Percentiles rank a stretch among this genome's conserved stretches.
Evolutionary conservation across 2,888 invertebrate species (phyloP).

Genomic region (Antheraea assamensis): DNA sequence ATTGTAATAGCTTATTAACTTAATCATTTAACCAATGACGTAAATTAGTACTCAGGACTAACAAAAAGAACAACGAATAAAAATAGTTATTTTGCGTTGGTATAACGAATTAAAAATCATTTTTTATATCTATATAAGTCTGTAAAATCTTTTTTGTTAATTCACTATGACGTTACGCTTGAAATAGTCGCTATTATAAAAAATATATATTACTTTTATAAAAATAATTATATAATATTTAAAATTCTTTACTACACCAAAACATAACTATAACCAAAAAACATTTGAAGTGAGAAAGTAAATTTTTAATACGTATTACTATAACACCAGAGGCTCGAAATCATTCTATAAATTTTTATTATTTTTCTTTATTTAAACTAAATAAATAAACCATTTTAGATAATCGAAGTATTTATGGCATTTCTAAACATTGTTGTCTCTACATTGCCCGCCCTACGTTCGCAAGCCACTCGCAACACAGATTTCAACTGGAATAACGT

Average conservation of each 20-base stretch:
- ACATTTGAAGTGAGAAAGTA: background rate
- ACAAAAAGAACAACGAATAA: background rate
- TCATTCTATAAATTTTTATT: background rate
- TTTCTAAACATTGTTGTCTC: constrained; percentile 43
- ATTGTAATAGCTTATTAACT: background rate
- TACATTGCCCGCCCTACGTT: constrained; percentile 63
- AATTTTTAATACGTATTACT: background rate
- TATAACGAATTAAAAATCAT: background rate
- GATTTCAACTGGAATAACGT: constrained; percentile 59
- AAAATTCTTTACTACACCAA: background rate
- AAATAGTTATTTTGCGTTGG: background rate
- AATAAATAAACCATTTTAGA: background rate
- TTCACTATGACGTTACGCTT: too few species aligned
- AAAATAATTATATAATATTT: background rate
- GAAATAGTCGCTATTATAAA: background rate
- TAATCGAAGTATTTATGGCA: constrained; percentile 4
- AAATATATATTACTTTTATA: background rate
- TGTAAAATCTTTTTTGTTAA: too few species aligned
- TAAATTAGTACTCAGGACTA: background rate
- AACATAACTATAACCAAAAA: background rate
- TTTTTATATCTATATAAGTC: too few species aligned
- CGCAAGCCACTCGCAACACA: constrained; percentile 64
- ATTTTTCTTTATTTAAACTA: background rate
- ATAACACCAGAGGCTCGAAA: background rate
- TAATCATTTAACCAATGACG: background rate